Conservation (phyloP, 1,140 invertebrate species). For the Euborellia annulipes region DNA sequence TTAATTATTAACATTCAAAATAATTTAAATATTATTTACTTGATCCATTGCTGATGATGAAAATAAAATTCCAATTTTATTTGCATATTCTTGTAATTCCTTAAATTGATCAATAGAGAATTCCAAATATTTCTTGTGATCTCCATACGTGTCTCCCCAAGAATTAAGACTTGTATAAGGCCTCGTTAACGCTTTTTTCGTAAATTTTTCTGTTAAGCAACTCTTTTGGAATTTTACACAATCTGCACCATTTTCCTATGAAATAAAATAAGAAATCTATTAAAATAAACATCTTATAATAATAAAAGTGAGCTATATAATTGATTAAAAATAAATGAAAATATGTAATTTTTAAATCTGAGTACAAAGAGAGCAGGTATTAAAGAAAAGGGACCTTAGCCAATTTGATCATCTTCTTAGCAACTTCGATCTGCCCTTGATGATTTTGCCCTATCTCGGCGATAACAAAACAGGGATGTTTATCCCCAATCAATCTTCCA, state of each 20-base stretch:
- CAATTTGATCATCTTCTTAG: constrained; percentile 48
- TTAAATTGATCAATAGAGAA: constrained; percentile 46
- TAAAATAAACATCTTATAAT: neutral
- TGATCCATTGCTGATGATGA: constrained; percentile 67
- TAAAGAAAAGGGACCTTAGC: constrained; percentile 42
- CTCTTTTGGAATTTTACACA: constrained; percentile 77
- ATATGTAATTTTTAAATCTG: neutral
- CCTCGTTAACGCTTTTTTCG: constrained; percentile 37
- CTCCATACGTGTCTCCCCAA: constrained; percentile 59
- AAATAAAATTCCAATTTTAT: constrained; percentile 43
- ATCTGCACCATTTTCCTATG: constrained; percentile 49
- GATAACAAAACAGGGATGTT: constrained; percentile 45
- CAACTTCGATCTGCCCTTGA: constrained; percentile 52
- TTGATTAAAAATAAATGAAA: neutral
- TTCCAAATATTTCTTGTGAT: constrained; percentile 56
- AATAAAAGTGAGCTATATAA: neutral
- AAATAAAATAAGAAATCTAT: constrained; percentile 15
- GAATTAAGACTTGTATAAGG: constrained; percentile 46
- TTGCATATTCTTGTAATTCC: constrained; percentile 45
- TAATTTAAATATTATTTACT: constrained; percentile 25
- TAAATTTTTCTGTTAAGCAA: constrained; percentile 51
- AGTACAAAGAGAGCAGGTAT: neutral
- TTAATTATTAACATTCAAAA: too few relatives aligned
- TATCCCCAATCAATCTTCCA: constrained; percentile 19
- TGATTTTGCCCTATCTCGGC: constrained; percentile 77